Base-by-base conservation (phyloP, 1,140 invertebrate genomes). In the Ganaspis sp. region DNA sequence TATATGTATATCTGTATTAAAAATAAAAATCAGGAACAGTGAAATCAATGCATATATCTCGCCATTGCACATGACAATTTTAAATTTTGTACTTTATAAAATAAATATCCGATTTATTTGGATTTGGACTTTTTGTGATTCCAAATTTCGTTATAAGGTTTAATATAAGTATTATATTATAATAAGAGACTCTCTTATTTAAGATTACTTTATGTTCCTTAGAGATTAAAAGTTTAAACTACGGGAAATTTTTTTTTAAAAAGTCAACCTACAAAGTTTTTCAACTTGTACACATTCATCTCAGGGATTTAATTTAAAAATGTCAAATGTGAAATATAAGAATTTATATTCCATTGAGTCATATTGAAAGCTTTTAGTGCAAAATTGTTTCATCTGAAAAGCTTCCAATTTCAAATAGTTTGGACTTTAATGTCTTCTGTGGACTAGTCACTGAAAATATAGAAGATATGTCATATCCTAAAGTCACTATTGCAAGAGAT, bases 381-480 rank as follows among this genome's bases (percentile, higher is more conserved):
- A n/a, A 3, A 64, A 26, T 64, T 29, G 21, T 64, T 29, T 15
- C 54, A 64, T 29, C 21, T 64, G 9, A 64, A 49, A 29, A 29
- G 54, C 23, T 64, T 64, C 23, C 23, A 64, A 64, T 64, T 26
- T 64, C 21, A 64, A 64, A 64, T 11, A 29, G 11, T 23, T 64
- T 29, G 4, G 23, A 49, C 54, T 64, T 64, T 64, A 64, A 64
- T 29, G 23, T 64, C 23, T 23, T 26, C 54, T 26, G 23, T 64
- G 15, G 21, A 15, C 23, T n/a, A 15, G 19, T 26, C 11, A 2
- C 5, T 26, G 29, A 29, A 64, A 64, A 29, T 64, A 64, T 64
- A 64, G 54, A 64, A 64, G 23, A 64, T 64, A 64, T 23, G 54
- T 64, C 54, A 64, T 64, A 12, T 64, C 23, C 54, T 64, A 64